phyloP scores from a whole-genome alignment of 2,113 vertebrate genomes.

The Chionis minor region DNA sequence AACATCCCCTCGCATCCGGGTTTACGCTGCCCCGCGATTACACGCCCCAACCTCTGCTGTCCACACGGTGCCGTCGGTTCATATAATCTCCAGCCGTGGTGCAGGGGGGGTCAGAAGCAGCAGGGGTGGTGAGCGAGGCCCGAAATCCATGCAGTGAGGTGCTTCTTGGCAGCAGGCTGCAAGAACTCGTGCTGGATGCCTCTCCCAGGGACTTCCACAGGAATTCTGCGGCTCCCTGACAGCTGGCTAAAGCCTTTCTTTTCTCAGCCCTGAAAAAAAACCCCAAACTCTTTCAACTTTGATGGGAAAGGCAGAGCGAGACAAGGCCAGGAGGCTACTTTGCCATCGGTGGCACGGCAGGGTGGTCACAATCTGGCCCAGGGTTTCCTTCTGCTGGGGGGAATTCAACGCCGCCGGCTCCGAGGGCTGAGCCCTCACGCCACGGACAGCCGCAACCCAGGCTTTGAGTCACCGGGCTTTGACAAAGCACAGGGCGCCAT shows the following conservation, averaged over 20 bases:
- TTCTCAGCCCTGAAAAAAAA: background rate
- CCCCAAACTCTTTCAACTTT: background rate
- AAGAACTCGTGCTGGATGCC: background rate
- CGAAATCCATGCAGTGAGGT: fast-evolving
- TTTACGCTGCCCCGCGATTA: fast-evolving
- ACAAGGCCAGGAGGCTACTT: fast-evolving
- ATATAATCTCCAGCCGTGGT: fast-evolving
- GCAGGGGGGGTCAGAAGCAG: background rate
- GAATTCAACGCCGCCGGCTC: background rate
- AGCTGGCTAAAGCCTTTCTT: background rate
- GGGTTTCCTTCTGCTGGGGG: background rate
- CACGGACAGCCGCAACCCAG: background rate
- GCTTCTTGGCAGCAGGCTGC: background rate
- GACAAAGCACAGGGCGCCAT: fast-evolving
- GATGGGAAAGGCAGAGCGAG: background rate
- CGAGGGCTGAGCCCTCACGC: fast-evolving
- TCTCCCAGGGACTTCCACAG: background rate
- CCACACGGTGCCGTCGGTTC: fast-evolving
- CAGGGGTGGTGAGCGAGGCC: fast-evolving
- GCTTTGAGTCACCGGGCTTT: background rate
- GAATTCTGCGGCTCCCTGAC: background rate
- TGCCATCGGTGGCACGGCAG: background rate
- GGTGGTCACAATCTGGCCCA: background rate
- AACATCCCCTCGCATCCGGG: fast-evolving
- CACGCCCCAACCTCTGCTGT: background rate